Evolutionary conservation across 2,113 vertebrate species (phyloP).

Genomic region (Amia ocellicauda): DNA sequence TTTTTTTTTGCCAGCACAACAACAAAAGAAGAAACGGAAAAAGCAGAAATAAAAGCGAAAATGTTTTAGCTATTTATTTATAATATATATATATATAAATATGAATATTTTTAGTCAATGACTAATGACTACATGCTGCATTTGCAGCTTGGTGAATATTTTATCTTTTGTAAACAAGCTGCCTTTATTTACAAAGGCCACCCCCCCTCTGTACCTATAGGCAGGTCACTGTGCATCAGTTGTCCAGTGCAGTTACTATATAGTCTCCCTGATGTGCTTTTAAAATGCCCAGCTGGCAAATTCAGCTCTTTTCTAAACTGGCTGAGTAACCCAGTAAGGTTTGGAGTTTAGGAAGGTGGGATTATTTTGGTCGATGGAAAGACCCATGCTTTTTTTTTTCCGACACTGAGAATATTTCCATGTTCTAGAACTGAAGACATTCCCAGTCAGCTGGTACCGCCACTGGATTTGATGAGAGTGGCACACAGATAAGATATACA

Average conservation of each 20-base stretch:
- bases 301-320: too few species aligned
- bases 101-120: conserved; percentile 97
- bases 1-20: conserved; percentile 43
- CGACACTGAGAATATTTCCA: too few species aligned
- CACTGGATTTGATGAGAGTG: too few species aligned
- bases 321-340: too few species aligned
- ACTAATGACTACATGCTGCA: conserved; percentile 96
- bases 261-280: too few species aligned
- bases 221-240: conserved; percentile 48
- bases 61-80: conserved; percentile 85
- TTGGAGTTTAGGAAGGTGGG: too few species aligned
- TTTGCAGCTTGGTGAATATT: conserved; percentile 88
- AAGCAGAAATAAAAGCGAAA: conserved; percentile 55
- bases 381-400: too few species aligned
- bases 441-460: too few species aligned
- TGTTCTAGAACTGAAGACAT: too few species aligned
- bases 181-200: conserved; percentile 96
- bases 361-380: too few species aligned
- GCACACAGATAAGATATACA: too few species aligned
- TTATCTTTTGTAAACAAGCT: conserved; percentile 79
- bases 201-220: conserved; percentile 53
- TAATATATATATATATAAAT: conserved; percentile 78
- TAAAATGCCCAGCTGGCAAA: too few species aligned
- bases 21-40: conserved; percentile 42
- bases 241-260: conserved; percentile 54